Evolutionary conservation across 2,113 vertebrate species (phyloP).

Genomic region (Macquaria australasica): DNA sequence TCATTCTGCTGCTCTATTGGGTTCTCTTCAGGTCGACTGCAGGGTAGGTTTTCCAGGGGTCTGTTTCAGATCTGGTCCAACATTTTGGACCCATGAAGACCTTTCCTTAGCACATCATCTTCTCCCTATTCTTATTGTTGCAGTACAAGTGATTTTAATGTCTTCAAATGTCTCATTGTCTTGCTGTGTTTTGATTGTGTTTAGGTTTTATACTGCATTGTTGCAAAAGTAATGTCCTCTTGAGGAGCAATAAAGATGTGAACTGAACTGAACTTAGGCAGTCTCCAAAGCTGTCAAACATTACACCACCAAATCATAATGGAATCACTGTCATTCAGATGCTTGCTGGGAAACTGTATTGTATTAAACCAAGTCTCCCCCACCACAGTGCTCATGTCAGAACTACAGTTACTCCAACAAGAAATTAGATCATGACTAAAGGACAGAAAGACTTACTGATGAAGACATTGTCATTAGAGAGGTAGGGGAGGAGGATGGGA

Average conservation of each 20-base stretch:
- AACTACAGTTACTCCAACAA: not conserved
- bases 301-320: not conserved
- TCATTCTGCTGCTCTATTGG: not conserved
- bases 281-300: not conserved
- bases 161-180: not conserved
- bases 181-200: not conserved
- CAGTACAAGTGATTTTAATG: not conserved
- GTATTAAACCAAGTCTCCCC: not conserved
- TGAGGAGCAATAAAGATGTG: not conserved
- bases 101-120: not conserved
- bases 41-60: not conserved
- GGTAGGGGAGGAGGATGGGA: slow-evolving; percentile 78
- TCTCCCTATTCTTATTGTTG: not conserved
- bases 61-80: not conserved
- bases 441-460: slow-evolving; percentile 83
- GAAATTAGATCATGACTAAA: not conserved
- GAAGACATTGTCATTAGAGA: slow-evolving; percentile 78
- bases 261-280: not conserved
- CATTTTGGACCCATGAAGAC: not conserved
- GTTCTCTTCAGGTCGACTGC: not conserved
- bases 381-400: not conserved
- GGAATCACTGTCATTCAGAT: not conserved
- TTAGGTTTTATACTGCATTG: not conserved
- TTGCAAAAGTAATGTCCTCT: not conserved
- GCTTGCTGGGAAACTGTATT: not conserved